These are phyloP conservation scores for Amphilophus citrinellus DNA, from an alignment of 2,113 vertebrate genomes.

Conservation along the genomic window DNA sequence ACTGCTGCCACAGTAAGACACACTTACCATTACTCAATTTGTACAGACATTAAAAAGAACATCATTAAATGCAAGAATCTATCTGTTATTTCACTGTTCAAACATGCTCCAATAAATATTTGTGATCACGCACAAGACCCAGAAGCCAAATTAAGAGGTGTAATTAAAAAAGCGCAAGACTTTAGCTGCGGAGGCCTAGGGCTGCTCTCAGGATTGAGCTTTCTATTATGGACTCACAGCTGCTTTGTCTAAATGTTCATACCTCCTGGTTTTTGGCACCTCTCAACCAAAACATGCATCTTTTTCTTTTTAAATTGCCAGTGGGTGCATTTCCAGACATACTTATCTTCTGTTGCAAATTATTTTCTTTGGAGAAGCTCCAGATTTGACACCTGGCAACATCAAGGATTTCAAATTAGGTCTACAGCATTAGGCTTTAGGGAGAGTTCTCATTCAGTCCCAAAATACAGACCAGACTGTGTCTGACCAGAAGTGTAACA, in stretches of 20 bases:
- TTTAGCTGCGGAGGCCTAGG: conserved; percentile 1
- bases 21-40: conserved; percentile 69
- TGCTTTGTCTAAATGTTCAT: conserved; percentile 32
- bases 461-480: conserved; percentile 27
- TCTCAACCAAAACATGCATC: conserved; percentile 40
- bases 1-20: conserved; percentile 63
- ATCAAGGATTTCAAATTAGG: conserved; percentile 24
- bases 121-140: conserved; percentile 18
- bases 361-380: conserved; percentile 47
- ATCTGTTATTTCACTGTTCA: conserved; percentile 22
- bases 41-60: conserved; percentile 49
- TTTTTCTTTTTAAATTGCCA: conserved; percentile 32
- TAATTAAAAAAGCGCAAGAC: conserved; percentile 28
- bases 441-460: conserved; percentile 1
- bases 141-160: conserved; percentile 27
- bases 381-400: conserved; percentile 52
- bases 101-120: conserved; percentile 36
- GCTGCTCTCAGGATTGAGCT: conserved; percentile 13
- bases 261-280: conserved; percentile 35
- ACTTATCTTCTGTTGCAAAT: conserved; percentile 41
- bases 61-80: conserved; percentile 50
- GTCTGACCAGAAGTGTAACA: conserved; percentile 10
- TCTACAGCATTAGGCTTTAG: conserved; percentile 8
- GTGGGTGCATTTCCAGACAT: conserved; percentile 43
- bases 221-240: conserved; percentile 28